Evolutionary conservation across 1,140 invertebrate species (phyloP), one percentile per base, ranked within the genome.

Genomic region (Lepidurus packardi): DNA sequence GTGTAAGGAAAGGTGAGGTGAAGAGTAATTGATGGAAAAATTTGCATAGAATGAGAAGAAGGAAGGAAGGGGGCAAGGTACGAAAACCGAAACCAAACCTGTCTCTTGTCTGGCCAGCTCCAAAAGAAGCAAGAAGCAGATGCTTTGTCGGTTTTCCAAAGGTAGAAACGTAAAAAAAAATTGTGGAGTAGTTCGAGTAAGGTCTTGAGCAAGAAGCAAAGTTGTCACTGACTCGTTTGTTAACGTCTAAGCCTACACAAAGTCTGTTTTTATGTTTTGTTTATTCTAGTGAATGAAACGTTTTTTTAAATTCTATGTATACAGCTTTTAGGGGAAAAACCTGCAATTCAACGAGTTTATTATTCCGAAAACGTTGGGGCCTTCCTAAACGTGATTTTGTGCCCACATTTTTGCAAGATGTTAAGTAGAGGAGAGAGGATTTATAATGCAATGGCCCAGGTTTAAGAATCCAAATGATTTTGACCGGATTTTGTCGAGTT

Each of bases 71-170:
- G 21, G 53, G 13, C 8, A 65, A 21, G 13, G 7, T n/a, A 65
- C 16, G 53, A 7, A 65, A 65, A 16, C 6, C 16, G 13, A 16
- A 65, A 65, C 8, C 13, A 65, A 65, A 65, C 53, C 53, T 65
- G 53, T 65, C 53, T 65, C 53, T 13, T 65, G 53, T 65, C 53
- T 65, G 53, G 53, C 53, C 16, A 65, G 53, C 21, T 65, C 21
- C 16, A 34, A 34, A 34, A 34, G 34, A 34, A 34, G 34, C 34
- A 34, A 34, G 53, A 65, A 65, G 53, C 53, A 65, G 53, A 65
- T 65, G 53, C 53, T 65, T 65, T 65, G 53, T 65, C 53, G 53
- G 53, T 65, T 65, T 65, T 65, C 21, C 53, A 7, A 65, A 65
- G 53, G 53, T 65, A 65, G 21, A 21, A 65, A 65, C 34, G 34